Evolutionary conservation across 2,113 vertebrate genomes (phyloP), one percentile per base, ranked within the genome.

Genomic region (Campylomormyrus numenius): DNA sequence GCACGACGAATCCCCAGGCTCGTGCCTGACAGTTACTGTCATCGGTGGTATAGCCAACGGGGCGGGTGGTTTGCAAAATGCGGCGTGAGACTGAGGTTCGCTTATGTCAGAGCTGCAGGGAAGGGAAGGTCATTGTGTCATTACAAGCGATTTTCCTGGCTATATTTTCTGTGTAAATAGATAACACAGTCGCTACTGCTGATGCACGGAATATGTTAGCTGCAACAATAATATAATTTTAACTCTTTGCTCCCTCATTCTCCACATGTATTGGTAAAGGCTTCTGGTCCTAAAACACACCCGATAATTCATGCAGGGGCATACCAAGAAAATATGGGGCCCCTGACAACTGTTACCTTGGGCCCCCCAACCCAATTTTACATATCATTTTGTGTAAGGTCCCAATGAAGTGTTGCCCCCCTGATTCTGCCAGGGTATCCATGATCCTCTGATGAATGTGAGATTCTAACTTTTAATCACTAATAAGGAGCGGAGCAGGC

Each of bases 121-220:
- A 56, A n/a, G 74, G 24, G 35, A 85, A 84, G 52, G 50, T 85
- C 31, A 62, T 31, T n/a, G 50, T 62, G 89, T 85, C 89, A 85
- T 35, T 77, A 84, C 74, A 24, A 42, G 74, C 24, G 31, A 89
- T 35, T 58, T 50, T 85, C 24, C 77, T 21, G 46, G 31, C 89
- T 27, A 42, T 42, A n/a, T 35, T 66, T 66, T 88, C 45, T 0
- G 24, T 53, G 42, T 66, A 53, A 62, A 88, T 45, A 66, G 87
- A 45, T 24, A 53, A 50, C 56, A 45, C 53, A n/a, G 31, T 10
- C 5, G 39, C 56, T 66, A 24, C 10, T 66, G 35, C 56, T 58
- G 56, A 88, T 62, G 52, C 35, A 42, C 46, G 53, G 87, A 88
- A 88, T 45, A 53, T 17, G 50, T 53, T 53, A 27, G 11, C 15